Evolutionary conservation across 2,113 vertebrate species (phyloP).

Genomic region (Anoplopoma fimbria): DNA sequence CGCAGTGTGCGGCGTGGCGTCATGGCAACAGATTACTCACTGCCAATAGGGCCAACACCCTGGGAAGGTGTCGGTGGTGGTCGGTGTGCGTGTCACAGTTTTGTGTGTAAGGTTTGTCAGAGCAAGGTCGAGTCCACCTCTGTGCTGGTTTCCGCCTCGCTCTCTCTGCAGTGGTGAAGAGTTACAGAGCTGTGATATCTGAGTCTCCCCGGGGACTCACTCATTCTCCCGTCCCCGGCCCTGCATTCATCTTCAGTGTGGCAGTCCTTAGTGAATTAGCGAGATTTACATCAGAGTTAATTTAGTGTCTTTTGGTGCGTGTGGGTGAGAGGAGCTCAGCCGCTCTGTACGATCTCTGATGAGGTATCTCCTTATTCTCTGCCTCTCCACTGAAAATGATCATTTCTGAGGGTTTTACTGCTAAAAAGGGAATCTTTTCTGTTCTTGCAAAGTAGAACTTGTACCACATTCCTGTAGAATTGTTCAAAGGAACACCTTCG

Average conservation of each 20-base stretch:
- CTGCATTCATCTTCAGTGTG: slow-evolving; percentile 47
- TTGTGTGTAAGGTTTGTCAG: slow-evolving; percentile 30
- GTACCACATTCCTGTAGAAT: neutral
- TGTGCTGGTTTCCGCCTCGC: slow-evolving; percentile 24
- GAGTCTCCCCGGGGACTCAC: slow-evolving; percentile 61
- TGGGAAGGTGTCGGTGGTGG: slow-evolving; percentile 54
- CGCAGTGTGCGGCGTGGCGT: slow-evolving; percentile 37
- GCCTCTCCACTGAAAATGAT: neutral
- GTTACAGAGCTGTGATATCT: slow-evolving; percentile 67
- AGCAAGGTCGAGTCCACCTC: slow-evolving; percentile 53
- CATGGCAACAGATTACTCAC: slow-evolving; percentile 69
- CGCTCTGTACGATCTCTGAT: slow-evolving; percentile 9
- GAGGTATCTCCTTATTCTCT: slow-evolving; percentile 8
- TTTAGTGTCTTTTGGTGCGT: slow-evolving; percentile 20
- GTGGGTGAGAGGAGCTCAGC: slow-evolving; percentile 35
- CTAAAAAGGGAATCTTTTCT: neutral
- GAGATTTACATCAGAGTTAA: slow-evolving; percentile 47
- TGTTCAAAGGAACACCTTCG: neutral
- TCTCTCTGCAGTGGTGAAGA: slow-evolving; percentile 63
- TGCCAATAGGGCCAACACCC: slow-evolving; percentile 45
- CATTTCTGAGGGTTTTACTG: neutral
- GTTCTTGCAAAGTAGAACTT: neutral
- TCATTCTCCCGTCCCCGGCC: slow-evolving; percentile 50
- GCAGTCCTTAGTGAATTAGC: slow-evolving; percentile 37
- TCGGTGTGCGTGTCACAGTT: too few relatives aligned